Conservation (phyloP, 1,140 invertebrate species). For the Brachystomella parvula region DNA sequence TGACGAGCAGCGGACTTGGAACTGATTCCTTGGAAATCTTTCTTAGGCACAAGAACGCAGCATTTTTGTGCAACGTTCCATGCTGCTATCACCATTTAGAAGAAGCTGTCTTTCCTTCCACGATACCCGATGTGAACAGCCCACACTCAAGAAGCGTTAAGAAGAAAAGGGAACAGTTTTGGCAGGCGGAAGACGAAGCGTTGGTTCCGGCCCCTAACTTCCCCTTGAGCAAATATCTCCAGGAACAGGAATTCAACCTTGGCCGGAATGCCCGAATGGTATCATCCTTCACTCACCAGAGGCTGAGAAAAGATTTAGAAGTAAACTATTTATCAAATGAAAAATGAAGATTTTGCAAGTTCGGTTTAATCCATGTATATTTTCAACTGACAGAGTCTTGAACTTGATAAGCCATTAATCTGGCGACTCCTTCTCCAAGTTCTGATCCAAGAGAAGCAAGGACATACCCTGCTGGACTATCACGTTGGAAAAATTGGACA, state of each 20-base stretch:
- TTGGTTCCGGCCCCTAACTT: slow-evolving; percentile 43
- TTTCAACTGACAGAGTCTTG: slow-evolving; percentile 45
- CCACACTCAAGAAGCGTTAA: neutral
- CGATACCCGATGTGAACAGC: neutral
- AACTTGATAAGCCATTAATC: slow-evolving; percentile 51
- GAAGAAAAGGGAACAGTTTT: neutral
- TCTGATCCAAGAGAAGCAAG: slow-evolving; percentile 44
- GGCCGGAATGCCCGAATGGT: slow-evolving; percentile 74
- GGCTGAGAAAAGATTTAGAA: slow-evolving; percentile 51
- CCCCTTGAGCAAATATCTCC: slow-evolving; percentile 59
- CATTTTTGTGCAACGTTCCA: slow-evolving; percentile 66
- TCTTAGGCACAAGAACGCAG: slow-evolving; percentile 46
- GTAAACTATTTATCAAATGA: slow-evolving; percentile 38
- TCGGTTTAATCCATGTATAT: slow-evolving; percentile 14
- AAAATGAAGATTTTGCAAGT: neutral
- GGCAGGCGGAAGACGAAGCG: neutral
- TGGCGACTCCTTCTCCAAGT: slow-evolving; percentile 67
- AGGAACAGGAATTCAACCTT: slow-evolving; percentile 47
- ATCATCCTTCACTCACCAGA: slow-evolving; percentile 64
- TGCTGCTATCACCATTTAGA: slow-evolving; percentile 83
- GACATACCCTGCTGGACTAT: slow-evolving; percentile 17
- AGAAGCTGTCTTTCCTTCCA: slow-evolving; percentile 44
- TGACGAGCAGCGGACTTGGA: slow-evolving; percentile 51
- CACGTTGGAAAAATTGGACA: slow-evolving; percentile 29
- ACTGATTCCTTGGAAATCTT: slow-evolving; percentile 67